Base-by-base conservation (phyloP, 2,113 vertebrate genomes). In the Trogon melanurus region DNA sequence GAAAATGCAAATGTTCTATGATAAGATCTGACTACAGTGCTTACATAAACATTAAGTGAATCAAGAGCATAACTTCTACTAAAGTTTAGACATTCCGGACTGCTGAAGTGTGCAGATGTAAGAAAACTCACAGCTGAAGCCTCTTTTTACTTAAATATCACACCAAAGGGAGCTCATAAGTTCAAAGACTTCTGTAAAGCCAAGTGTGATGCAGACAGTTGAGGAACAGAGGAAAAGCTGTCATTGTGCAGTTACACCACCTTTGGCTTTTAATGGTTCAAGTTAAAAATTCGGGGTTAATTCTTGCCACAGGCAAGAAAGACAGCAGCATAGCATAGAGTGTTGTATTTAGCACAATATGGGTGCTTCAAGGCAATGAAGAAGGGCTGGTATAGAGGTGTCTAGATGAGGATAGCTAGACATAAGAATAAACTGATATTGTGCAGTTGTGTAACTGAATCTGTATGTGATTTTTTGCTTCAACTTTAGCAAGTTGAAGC, bases 251-350 rank as follows among this genome's bases (percentile, higher is more conserved):
- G 32, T 41, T 69, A 58, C 57, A 54, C 36, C 53, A 90, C 48
- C 38, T 92, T 41, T 85, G 76, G 20, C 17, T 36, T 90, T 80
- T 74, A 84, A 69, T 30, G 54, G 65, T 85, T 91, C 66, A 84
- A 26, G 65, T 51, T 54, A 92, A 92, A 96, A 93, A 89, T 53
- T 79, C 48, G 50, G 36, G 61, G 69, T 95, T 81, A 89, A 87
- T 91, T 85, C 86, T 89, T 74, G 61, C 80, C 41, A 75, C 13
- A n/a, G 83, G 86, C 20, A 10, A 90, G 51, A 85, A 71, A 70
- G 69, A 41, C 27, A 89, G 9, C 29, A 64, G 29, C 17, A 36
- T 7, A 60, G 36, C 27, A 62, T 6, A 30, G 2, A 67, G 11
- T 12, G 17, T 19, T 74, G 18, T 36, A 29, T 30, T 73, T 54